Evolutionary conservation across 2,888 invertebrate species (phyloP).

Genomic region (Molorchus minor): DNA sequence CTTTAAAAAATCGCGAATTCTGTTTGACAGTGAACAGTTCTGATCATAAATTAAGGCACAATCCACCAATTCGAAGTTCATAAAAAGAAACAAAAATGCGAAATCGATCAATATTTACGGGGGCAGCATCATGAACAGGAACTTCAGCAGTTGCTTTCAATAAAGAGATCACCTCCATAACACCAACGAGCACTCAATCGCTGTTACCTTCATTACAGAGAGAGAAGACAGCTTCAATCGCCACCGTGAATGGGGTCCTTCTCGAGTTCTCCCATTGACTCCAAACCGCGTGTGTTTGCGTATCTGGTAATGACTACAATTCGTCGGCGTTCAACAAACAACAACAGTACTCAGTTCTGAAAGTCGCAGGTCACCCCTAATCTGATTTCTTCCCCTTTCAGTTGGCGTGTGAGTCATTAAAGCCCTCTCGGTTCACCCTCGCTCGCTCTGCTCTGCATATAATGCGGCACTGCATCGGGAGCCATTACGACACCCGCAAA

Average conservation of each 20-base stretch:
- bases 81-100: no score
- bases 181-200: neutral
- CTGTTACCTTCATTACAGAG: constrained; percentile 10
- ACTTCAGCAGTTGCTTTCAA: neutral
- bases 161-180: neutral
- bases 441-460: constrained; percentile 54
- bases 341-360: constrained; percentile 51
- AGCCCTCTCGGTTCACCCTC: constrained; percentile 55
- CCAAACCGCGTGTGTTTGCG: constrained; percentile 53
- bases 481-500: constrained; percentile 62
- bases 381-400: constrained; percentile 63
- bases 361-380: constrained; percentile 60
- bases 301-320: constrained; percentile 56
- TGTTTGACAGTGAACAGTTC: no score
- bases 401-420: constrained; percentile 63
- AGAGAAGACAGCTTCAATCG: neutral
- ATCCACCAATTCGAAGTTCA: no score
- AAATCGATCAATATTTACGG: no score
- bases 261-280: constrained; percentile 44
- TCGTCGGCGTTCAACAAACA: constrained; percentile 54
- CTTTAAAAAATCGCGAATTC: no score
- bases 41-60: no score
- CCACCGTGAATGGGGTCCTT: constrained; percentile 26
- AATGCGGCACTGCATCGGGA: constrained; percentile 57
- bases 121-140: no score